phyloP scores from a whole-genome alignment of 2,888 invertebrate species.

The Agrotis ipsilon region DNA sequence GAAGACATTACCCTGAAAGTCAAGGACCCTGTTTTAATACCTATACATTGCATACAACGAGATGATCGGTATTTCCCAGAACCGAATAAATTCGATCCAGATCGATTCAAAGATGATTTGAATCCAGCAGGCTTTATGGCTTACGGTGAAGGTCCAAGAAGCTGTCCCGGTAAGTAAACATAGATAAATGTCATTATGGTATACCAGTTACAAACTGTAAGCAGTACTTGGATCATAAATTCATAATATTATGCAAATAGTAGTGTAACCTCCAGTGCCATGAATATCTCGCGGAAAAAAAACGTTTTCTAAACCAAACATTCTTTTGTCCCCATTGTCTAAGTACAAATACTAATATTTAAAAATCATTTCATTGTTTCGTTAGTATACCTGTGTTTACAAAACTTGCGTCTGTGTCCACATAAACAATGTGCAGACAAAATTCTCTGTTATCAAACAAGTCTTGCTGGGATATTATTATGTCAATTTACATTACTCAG shows the following conservation, averaged over 20 bases:
- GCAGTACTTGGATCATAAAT: constrained; percentile 9
- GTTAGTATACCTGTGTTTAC: constrained; percentile 53
- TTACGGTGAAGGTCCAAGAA: constrained; percentile 87
- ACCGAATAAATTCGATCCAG: constrained; percentile 86
- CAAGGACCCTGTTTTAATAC: constrained; percentile 83
- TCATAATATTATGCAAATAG: constrained; percentile 24
- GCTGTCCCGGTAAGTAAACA: constrained; percentile 84
- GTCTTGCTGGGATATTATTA: constrained; percentile 14
- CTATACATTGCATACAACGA: constrained; percentile 84
- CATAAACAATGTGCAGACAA: constrained; percentile 46
- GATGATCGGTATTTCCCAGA: constrained; percentile 83
- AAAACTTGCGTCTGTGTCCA: constrained; percentile 50
- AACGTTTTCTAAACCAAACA: constrained; percentile 54
- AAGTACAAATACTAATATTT: constrained; percentile 57
- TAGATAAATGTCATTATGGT: constrained; percentile 1
- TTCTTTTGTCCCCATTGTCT: constrained; percentile 65
- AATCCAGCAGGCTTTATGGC: constrained; percentile 84
- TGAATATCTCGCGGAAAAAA: constrained; percentile 42
- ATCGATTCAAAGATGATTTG: constrained; percentile 80
- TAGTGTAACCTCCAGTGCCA: constrained; percentile 22
- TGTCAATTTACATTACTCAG: constrained; percentile 33
- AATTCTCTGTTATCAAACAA: constrained; percentile 40
- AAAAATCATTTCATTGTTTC: constrained; percentile 67
- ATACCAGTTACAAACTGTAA: neutral
- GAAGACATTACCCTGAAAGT: constrained; percentile 78